Evolutionary conservation across 2,113 vertebrate species (phyloP).

Genomic region (Meriones unguiculatus): DNA sequence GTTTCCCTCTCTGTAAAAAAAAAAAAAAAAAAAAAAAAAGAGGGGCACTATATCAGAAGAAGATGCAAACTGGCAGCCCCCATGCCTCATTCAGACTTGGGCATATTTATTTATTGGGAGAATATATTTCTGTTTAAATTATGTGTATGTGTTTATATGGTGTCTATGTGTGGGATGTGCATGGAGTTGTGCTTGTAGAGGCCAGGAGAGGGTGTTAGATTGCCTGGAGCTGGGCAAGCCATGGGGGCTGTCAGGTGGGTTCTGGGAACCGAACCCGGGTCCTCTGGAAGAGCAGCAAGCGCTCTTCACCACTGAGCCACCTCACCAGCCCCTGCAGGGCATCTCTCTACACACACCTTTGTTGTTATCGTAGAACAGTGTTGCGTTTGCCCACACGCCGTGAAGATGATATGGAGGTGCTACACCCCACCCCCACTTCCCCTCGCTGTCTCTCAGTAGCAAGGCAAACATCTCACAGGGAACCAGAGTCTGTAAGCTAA

Average conservation of each 20-base stretch:
- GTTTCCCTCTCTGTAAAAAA: constrained; percentile 30
- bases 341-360: not conserved
- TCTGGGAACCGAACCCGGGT: not conserved
- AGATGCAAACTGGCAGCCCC: not conserved
- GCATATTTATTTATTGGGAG: too few relatives aligned
- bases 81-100: not conserved
- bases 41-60: not conserved
- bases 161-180: not conserved
- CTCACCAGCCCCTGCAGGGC: not conserved
- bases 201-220: not conserved
- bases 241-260: too few relatives aligned
- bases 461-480: not conserved
- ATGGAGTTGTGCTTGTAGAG: not conserved
- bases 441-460: not conserved
- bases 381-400: not conserved
- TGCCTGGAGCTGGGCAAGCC: not conserved
- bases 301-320: not conserved
- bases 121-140: not conserved
- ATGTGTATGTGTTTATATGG: not conserved
- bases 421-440: not conserved
- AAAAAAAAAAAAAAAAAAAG: not conserved
- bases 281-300: not conserved
- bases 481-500: not conserved
- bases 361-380: constrained; percentile 13
- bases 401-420: not conserved